These are phyloP conservation scores for Metellina segmentata DNA, from an alignment of 2,888 invertebrate genomes.

Conservation along the genomic window DNA sequence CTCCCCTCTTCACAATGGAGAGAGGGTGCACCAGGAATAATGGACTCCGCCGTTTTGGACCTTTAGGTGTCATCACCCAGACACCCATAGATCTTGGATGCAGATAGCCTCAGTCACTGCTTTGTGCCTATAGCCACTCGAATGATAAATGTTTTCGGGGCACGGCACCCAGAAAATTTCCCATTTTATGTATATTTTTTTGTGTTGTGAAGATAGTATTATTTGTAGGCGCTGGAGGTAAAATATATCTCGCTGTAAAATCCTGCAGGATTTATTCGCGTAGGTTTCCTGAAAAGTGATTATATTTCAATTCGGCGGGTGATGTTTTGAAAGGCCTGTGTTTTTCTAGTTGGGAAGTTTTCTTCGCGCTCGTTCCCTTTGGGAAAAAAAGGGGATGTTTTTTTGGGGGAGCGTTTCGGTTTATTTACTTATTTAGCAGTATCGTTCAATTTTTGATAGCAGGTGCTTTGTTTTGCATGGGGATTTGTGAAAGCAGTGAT, in stretches of 20 bases:
- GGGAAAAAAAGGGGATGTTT: neutral
- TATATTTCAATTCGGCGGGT: slow-evolving; percentile 72
- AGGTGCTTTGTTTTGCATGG: slow-evolving; percentile 21
- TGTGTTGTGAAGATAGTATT: slow-evolving; percentile 9
- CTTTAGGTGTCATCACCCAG: slow-evolving; percentile 64
- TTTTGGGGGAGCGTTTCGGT: neutral
- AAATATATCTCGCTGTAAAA: slow-evolving; percentile 67
- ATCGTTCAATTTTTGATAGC: slow-evolving; percentile 2
- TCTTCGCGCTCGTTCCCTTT: neutral
- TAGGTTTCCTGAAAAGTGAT: slow-evolving; percentile 69
- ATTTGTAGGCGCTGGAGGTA: slow-evolving; percentile 28
- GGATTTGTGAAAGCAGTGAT: neutral
- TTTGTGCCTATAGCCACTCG: slow-evolving; percentile 29
- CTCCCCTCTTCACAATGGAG: neutral
- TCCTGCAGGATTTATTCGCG: slow-evolving; percentile 69
- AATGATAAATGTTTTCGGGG: slow-evolving; percentile 51
- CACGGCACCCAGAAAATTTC: slow-evolving; percentile 21
- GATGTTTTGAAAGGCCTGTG: slow-evolving; percentile 32
- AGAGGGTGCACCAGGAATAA: slow-evolving; percentile 44
- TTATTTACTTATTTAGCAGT: neutral
- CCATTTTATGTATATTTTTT: slow-evolving; percentile 44
- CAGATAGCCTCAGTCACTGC: slow-evolving; percentile 52
- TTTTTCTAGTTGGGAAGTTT: neutral
- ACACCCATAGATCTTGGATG: slow-evolving; percentile 42
- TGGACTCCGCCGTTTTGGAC: slow-evolving; percentile 42